Percentiles rank a stretch among this genome's conserved stretches.
Evolutionary conservation across 2,797 vertebrate genomes (phyloP).

Genomic region (Antennarius maculatus): DNA sequence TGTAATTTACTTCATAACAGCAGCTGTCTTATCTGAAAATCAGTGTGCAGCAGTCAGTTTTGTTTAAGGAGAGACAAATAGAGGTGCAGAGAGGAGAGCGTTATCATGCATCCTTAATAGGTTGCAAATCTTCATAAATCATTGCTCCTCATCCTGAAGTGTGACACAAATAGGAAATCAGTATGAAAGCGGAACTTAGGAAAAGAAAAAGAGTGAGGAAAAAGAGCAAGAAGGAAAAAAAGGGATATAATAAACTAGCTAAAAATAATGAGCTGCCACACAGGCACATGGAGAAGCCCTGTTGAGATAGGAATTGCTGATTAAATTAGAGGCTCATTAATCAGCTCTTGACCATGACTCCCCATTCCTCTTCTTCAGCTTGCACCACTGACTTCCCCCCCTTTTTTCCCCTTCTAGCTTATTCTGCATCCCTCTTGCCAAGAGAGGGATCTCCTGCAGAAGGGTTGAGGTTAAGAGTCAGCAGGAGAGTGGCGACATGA

Average conservation of each 20-base stretch:
- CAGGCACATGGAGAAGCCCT: constrained; percentile 83
- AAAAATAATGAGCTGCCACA: constrained; percentile 92
- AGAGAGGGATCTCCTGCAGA: constrained; percentile 51
- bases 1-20: constrained; percentile 50
- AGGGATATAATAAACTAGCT: constrained; percentile 88
- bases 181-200: constrained; percentile 47
- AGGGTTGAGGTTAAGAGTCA: constrained; percentile 64
- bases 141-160: constrained; percentile 60
- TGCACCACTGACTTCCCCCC: constrained; percentile 63
- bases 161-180: constrained; percentile 69
- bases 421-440: constrained; percentile 38
- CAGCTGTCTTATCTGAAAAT: constrained; percentile 40
- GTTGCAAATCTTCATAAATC: constrained; percentile 80
- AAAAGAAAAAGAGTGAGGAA: constrained; percentile 47
- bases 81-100: constrained; percentile 10
- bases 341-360: constrained; percentile 85
- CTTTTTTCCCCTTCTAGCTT: not conserved
- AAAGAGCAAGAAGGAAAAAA: constrained; percentile 43
- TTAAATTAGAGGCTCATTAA: constrained; percentile 96
- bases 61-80: constrained; percentile 45
- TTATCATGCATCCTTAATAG: constrained; percentile 65
- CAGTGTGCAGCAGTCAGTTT: constrained; percentile 52
- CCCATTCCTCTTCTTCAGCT: constrained; percentile 83
- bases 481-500: constrained; percentile 29
- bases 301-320: constrained; percentile 87